These are phyloP conservation scores for Drosophila mimetica DNA, from an alignment of 2,888 invertebrate genomes.

Conservation along the genomic window DNA sequence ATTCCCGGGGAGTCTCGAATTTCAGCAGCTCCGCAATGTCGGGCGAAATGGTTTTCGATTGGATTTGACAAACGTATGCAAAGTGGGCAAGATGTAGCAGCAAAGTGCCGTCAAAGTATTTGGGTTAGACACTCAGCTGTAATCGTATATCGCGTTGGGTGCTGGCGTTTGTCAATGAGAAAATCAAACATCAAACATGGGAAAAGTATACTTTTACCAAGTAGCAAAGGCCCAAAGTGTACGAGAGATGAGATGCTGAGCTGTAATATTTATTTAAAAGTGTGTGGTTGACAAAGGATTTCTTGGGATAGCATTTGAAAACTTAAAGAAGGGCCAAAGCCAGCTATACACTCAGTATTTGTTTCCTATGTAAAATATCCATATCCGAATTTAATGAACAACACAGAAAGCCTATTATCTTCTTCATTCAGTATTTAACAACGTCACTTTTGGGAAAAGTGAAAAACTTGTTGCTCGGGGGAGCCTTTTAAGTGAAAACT, in stretches of 20 bases:
- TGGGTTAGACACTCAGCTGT: slow-evolving; percentile 15
- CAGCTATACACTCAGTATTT: background rate
- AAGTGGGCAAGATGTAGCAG: slow-evolving; percentile 35
- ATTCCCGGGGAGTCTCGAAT: slow-evolving; percentile 65
- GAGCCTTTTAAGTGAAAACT: slow-evolving; percentile 34
- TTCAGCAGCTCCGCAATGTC: slow-evolving; percentile 36
- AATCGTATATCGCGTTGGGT: slow-evolving; percentile 15
- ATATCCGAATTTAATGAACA: background rate
- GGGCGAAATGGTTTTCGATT: slow-evolving; percentile 32
- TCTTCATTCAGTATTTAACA: background rate
- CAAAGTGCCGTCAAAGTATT: slow-evolving; percentile 32
- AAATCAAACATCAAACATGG: background rate
- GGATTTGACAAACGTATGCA: slow-evolving; percentile 42
- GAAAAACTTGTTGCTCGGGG: slow-evolving; percentile 42
- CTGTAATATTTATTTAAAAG: background rate
- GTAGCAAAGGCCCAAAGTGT: background rate
- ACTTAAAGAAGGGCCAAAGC: background rate
- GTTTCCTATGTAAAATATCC: background rate
- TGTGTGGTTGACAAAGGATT: background rate
- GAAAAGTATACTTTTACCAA: background rate
- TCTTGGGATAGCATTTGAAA: background rate
- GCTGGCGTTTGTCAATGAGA: slow-evolving; percentile 2
- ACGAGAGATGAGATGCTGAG: background rate
- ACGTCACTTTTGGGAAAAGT: background rate
- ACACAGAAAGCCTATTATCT: slow-evolving; percentile 9